A percentile compares a stretch with the other conserved stretches of the same genome.
Evolutionary conservation across 2,888 invertebrate genomes (phyloP).

Genomic region (Sarcophaga variegata): DNA sequence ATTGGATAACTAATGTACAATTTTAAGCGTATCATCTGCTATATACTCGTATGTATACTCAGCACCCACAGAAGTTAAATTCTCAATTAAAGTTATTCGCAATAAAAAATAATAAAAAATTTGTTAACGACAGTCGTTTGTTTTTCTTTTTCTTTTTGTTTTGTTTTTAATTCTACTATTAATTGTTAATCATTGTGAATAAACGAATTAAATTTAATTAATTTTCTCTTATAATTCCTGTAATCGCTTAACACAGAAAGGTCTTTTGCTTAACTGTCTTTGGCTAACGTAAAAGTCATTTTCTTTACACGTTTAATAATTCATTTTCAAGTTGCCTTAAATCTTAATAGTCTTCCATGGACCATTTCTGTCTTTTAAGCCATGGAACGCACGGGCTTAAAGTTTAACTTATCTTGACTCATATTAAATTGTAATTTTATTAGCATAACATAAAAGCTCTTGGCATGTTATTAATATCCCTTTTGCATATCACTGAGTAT

Average conservation of each 20-base stretch:
- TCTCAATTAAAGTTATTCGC: too few species aligned
- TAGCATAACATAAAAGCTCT: conserved; percentile 70
- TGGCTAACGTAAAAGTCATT: neutral
- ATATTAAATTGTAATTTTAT: conserved; percentile 70
- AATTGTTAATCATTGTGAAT: conserved; percentile 33
- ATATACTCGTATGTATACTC: too few species aligned
- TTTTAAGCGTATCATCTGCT: too few species aligned
- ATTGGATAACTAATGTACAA: too few species aligned
- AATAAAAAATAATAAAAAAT: too few species aligned
- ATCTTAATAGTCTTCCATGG: conserved; percentile 11
- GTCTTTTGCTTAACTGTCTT: conserved; percentile 3
- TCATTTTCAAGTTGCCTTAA: conserved; percentile 60
- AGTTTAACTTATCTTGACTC: conserved; percentile 66
- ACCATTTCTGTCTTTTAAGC: neutral
- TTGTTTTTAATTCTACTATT: conserved; percentile 18
- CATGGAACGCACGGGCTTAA: neutral
- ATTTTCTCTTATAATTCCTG: neutral
- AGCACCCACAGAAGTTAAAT: too few species aligned
- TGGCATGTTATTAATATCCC: conserved; percentile 69
- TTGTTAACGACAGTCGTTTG: neutral
- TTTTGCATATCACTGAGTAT: conserved; percentile 67
- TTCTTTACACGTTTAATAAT: conserved; percentile 49
- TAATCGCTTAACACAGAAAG: neutral
- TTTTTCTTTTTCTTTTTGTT: neutral
- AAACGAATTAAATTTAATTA: conserved; percentile 47